These are phyloP conservation scores for Oophaga pumilio DNA, from an alignment of 2,113 vertebrate species.

Conservation along the genomic window DNA sequence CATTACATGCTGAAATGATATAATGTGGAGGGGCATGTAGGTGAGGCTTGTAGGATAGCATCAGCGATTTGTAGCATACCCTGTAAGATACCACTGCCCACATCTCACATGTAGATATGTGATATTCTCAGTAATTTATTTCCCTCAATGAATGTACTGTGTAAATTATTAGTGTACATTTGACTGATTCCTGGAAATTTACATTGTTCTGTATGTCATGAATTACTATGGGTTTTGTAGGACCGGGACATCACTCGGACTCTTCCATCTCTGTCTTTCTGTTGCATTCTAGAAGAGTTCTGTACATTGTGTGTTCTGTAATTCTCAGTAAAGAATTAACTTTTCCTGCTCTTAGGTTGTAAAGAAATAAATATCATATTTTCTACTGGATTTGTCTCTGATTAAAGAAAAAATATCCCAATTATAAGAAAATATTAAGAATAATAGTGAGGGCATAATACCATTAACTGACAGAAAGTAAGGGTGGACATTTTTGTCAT, in stretches of 20 bases:
- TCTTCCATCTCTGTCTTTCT: neutral
- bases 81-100: constrained; percentile 4
- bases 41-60: neutral
- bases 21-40: neutral
- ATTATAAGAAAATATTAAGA: no score
- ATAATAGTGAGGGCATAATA: no score
- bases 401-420: no score
- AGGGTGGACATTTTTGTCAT: no score
- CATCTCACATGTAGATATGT: constrained; percentile 27
- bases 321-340: constrained; percentile 64
- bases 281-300: constrained; percentile 15
- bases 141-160: constrained; percentile 34
- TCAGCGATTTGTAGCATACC: neutral
- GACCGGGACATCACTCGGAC: neutral
- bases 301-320: constrained; percentile 59
- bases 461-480: no score
- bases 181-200: constrained; percentile 66
- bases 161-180: constrained; percentile 71
- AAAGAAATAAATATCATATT: constrained; percentile 69
- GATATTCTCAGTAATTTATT: constrained; percentile 57
- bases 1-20: neutral
- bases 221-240: constrained; percentile 35
- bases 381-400: neutral
- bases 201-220: constrained; percentile 63
- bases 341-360: constrained; percentile 70